These are phyloP conservation scores for Corapipo altera DNA, from an alignment of 2,113 vertebrate species.

Conservation along the genomic window DNA sequence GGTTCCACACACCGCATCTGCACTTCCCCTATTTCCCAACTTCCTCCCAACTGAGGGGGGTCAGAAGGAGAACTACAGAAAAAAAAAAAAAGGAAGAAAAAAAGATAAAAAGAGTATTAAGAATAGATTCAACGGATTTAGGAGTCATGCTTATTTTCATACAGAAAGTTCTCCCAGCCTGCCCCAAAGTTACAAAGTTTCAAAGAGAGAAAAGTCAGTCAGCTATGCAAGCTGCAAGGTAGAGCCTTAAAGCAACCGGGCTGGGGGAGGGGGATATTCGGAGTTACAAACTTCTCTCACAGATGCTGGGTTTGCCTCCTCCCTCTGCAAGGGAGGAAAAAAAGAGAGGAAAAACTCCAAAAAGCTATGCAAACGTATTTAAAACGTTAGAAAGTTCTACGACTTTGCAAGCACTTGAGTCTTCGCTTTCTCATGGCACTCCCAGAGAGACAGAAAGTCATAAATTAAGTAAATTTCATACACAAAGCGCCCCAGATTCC, in stretches of 20 bases:
- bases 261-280: not conserved
- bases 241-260: not conserved
- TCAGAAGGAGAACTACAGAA: not conserved
- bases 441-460: not conserved
- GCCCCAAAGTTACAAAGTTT: not conserved
- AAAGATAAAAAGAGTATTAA: not conserved
- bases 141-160: not conserved
- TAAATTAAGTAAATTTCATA: not conserved
- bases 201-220: constrained; percentile 4
- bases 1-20: not conserved
- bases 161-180: not conserved
- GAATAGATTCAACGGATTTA: not conserved
- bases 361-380: not conserved
- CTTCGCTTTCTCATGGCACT: not conserved
- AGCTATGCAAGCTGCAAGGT: not conserved
- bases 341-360: not conserved
- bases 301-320: not conserved
- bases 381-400: not conserved
- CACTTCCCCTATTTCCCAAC: not conserved
- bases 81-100: not conserved
- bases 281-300: not conserved
- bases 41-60: not conserved
- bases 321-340: too few species aligned
- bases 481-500: not conserved
- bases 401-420: not conserved